A percentile compares a stretch with the other conserved stretches of the same genome.
Conservation (phyloP, 1,140 invertebrate species). For the Parapsyche elsis region DNA sequence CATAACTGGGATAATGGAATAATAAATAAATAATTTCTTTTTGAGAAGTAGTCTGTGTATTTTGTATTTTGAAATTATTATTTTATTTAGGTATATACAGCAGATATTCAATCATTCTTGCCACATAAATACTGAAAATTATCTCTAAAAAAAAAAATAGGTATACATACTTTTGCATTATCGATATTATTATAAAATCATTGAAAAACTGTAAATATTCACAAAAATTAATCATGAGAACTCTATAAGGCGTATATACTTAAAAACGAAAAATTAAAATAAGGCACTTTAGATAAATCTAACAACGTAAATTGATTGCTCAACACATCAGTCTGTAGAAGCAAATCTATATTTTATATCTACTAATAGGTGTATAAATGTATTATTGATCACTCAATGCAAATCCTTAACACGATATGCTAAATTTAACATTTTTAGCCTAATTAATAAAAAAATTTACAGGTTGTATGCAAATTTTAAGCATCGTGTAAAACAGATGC, state of each 20-base stretch:
- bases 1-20: not conserved
- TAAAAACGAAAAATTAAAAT: constrained; percentile 21
- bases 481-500: no score
- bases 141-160: constrained; percentile 15
- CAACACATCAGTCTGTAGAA: constrained; percentile 42
- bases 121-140: constrained; percentile 36
- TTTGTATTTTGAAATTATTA: not conserved
- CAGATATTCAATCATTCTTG: constrained; percentile 2
- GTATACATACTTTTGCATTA: not conserved
- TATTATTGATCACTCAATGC: not conserved
- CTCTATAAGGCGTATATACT: not conserved
- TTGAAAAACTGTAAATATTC: constrained; percentile 16
- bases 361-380: not conserved
- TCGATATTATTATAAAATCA: constrained; percentile 1
- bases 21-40: not conserved
- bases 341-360: constrained; percentile 18
- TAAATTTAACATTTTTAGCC: not conserved
- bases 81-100: constrained; percentile 13
- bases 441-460: not conserved
- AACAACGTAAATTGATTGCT: constrained; percentile 20
- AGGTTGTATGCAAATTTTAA: not conserved
- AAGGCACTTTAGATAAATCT: constrained; percentile 20
- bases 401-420: not conserved
- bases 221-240: not conserved
- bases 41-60: not conserved